A percentile compares a stretch with the other conserved stretches of the same genome.
Conservation (phyloP, 2,113 vertebrate genomes). For the Aspiorhynchus laticeps region DNA sequence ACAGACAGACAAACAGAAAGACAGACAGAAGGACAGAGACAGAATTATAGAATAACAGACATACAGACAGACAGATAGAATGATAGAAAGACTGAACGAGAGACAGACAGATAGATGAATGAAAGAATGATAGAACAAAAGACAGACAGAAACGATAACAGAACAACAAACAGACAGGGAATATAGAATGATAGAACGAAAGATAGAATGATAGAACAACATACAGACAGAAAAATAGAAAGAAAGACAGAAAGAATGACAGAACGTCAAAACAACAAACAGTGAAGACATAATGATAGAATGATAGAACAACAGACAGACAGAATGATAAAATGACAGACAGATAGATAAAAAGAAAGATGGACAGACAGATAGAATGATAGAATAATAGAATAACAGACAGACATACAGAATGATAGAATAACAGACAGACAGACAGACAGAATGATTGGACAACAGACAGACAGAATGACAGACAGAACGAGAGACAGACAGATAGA, state of each 20-base stretch:
- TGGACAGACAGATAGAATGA: neutral
- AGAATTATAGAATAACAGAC: neutral
- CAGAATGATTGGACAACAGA: neutral
- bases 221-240: neutral
- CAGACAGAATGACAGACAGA: neutral
- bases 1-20: neutral
- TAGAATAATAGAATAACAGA: neutral
- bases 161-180: neutral
- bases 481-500: neutral
- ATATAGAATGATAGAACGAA: neutral
- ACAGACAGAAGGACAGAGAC: neutral
- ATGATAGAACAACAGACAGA: neutral
- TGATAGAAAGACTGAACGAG: neutral
- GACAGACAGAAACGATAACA: neutral
- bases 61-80: neutral
- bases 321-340: neutral
- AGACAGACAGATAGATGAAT: too few relatives aligned
- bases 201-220: neutral
- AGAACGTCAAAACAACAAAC: neutral
- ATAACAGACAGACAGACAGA: neutral
- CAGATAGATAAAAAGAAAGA: neutral
- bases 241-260: too few relatives aligned
- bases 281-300: neutral
- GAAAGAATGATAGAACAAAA: neutral
- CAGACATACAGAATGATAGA: neutral